These are phyloP conservation scores for Laspeyria flexula DNA, from an alignment of 2,888 invertebrate genomes.

Conservation along the genomic window DNA sequence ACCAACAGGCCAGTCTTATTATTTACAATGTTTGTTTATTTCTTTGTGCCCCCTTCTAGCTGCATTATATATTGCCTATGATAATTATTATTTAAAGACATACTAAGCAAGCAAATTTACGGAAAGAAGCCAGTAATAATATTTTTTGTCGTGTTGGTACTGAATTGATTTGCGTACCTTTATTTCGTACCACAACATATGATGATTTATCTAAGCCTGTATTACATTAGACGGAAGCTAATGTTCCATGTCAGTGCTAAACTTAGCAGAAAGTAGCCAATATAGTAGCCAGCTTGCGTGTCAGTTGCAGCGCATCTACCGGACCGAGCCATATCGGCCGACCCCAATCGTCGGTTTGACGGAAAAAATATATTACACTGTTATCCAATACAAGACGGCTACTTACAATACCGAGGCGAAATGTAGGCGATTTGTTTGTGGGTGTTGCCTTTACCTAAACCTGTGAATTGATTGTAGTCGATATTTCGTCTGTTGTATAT, in stretches of 20 bases:
- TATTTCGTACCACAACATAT: not conserved
- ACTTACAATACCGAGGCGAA: constrained; percentile 21
- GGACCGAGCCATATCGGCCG: constrained; percentile 55
- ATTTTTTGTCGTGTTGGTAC: too few species aligned
- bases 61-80: too few species aligned
- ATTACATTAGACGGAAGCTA: constrained; percentile 17
- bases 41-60: too few species aligned
- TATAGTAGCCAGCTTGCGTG: constrained; percentile 45
- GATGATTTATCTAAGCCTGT: not conserved
- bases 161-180: too few species aligned
- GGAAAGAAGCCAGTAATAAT: too few species aligned
- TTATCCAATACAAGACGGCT: constrained; percentile 23
- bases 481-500: constrained; percentile 18
- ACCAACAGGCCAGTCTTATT: too few species aligned
- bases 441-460: constrained; percentile 23
- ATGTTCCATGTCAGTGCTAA: constrained; percentile 26
- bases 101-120: too few species aligned
- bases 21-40: too few species aligned
- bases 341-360: constrained; percentile 49
- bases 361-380: constrained; percentile 45
- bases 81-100: too few species aligned
- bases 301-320: constrained; percentile 58
- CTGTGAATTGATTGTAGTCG: constrained; percentile 32
- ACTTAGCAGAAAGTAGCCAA: constrained; percentile 34
- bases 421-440: constrained; percentile 42